A percentile compares a stretch with the other conserved stretches of the same genome.
Evolutionary conservation across 1,140 invertebrate species (phyloP).

Genomic region (Orchesella cincta): DNA sequence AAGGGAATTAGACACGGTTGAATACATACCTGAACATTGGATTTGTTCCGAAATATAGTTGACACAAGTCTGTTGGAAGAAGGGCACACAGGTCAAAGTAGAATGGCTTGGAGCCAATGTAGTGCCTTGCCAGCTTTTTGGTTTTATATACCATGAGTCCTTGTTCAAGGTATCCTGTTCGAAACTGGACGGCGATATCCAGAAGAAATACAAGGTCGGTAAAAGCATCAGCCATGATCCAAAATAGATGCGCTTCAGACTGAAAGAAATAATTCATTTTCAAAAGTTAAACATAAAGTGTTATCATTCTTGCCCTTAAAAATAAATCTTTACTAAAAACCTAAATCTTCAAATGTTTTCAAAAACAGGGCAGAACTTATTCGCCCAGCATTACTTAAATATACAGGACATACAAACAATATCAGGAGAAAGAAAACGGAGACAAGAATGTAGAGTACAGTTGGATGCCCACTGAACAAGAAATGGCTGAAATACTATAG

Average conservation of each 20-base stretch:
- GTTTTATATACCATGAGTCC: conserved; percentile 91
- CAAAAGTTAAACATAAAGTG: too few relatives aligned
- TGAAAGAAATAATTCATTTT: too few relatives aligned
- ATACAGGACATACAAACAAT: too few relatives aligned
- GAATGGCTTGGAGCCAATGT: conserved; percentile 80
- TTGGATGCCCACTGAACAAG: too few relatives aligned
- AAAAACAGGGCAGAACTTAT: too few relatives aligned
- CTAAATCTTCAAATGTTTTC: too few relatives aligned
- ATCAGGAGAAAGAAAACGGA: too few relatives aligned
- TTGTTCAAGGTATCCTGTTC: conserved; percentile 94
- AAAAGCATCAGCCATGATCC: conserved; percentile 78
- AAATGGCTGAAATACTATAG: too few relatives aligned
- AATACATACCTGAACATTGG: conserved; percentile 70
- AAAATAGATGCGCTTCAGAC: conserved; percentile 66
- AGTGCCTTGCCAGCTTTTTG: conserved; percentile 84
- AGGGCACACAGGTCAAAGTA: conserved; percentile 80
- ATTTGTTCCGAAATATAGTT: conserved; percentile 74
- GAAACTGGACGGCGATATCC: conserved; percentile 85
- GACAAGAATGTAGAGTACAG: too few relatives aligned
- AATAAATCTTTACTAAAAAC: too few relatives aligned
- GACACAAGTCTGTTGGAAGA: conserved; percentile 82
- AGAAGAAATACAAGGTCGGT: conserved; percentile 83
- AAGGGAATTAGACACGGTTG: neutral
- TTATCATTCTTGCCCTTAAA: too few relatives aligned
- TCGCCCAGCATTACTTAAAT: too few relatives aligned